Evolutionary conservation across 92 coral and sea anemone genomes (phyloP).

Genomic region (Plumapathes pennacea): DNA sequence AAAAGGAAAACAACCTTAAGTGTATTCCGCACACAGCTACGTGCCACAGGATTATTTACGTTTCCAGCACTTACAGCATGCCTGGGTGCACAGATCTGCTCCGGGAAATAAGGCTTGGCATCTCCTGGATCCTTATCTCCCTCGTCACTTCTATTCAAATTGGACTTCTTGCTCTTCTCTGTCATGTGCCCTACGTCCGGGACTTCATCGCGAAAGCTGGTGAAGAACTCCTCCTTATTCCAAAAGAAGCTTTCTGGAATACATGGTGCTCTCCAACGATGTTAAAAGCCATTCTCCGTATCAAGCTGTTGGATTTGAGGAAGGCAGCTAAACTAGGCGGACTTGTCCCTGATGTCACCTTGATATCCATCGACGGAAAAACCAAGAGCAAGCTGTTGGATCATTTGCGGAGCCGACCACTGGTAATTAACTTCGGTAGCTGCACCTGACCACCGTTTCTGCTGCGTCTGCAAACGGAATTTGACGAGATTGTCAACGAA

Average conservation of each 20-base stretch:
- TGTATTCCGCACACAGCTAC: too few species aligned
- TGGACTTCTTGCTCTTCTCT: too few species aligned
- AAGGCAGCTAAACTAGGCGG: conserved; percentile 44
- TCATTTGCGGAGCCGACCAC: conserved; percentile 51
- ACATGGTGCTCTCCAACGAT: conserved; percentile 54
- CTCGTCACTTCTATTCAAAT: too few species aligned
- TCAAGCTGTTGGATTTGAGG: conserved; percentile 11
- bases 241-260: conserved; percentile 47
- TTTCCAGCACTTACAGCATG: too few species aligned
- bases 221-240: conserved; percentile 31
- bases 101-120: too few species aligned
- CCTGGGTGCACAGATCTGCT: too few species aligned
- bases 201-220: conserved; percentile 14
- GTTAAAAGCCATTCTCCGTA: conserved; percentile 6
- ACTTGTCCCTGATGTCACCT: conserved; percentile 42
- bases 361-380: conserved; percentile 38
- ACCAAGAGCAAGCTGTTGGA: conserved; percentile 29
- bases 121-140: too few species aligned
- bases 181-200: conserved; percentile 25
- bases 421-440: conserved; percentile 83
- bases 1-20: too few species aligned
- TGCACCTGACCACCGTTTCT: conserved; percentile 83
- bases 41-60: background rate
- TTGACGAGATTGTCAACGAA: conserved; percentile 56
- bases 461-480: conserved; percentile 63